These are phyloP conservation scores for Syrista parreyssii DNA, from an alignment of 2,888 invertebrate species.

Conservation along the genomic window DNA sequence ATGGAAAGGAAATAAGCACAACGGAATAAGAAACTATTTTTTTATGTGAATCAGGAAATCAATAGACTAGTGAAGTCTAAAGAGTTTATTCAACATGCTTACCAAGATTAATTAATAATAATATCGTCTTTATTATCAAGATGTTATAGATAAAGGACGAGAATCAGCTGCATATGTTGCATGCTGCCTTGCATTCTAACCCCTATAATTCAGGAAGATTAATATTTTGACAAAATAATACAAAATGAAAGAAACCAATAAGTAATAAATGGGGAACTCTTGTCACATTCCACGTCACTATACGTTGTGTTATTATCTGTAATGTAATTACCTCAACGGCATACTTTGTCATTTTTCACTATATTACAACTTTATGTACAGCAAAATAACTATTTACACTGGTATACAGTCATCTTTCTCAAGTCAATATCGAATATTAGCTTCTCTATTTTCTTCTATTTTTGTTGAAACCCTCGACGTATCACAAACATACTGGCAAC, in stretches of 20 bases:
- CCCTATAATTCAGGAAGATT: too few species aligned
- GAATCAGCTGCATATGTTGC: too few species aligned
- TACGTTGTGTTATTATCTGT: not conserved
- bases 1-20: not conserved
- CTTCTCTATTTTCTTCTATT: not conserved
- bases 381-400: not conserved
- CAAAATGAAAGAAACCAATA: too few species aligned
- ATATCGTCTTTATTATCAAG: too few species aligned
- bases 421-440: not conserved
- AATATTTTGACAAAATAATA: too few species aligned
- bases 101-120: too few species aligned
- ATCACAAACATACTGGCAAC: not conserved
- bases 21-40: too few species aligned
- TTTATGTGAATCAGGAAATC: not conserved
- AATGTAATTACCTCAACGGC: not conserved
- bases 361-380: not conserved
- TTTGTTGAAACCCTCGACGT: not conserved
- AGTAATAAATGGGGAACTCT: not conserved
- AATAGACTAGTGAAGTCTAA: not conserved
- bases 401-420: not conserved
- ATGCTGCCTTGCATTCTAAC: too few species aligned
- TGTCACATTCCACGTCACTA: not conserved
- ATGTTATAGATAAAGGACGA: too few species aligned
- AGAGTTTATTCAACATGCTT: too few species aligned
- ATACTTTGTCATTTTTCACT: not conserved